Evolutionary conservation across 1,140 invertebrate species (phyloP).

Genomic region (Drosophila baimaii): DNA sequence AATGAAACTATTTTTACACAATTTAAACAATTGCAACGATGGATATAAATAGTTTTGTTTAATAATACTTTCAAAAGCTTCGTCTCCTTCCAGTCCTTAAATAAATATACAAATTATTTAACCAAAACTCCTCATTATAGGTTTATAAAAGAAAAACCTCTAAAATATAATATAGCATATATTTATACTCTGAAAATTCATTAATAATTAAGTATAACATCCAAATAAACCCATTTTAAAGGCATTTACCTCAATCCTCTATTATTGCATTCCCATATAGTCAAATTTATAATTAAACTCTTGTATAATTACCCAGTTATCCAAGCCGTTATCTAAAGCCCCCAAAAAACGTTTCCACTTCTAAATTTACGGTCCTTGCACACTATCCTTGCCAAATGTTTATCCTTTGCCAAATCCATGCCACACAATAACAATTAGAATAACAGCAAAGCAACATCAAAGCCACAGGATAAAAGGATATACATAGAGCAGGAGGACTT

Average conservation of each 20-base stretch:
- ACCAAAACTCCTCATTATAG: too few species aligned
- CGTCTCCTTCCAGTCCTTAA: too few species aligned
- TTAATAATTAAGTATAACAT: too few species aligned
- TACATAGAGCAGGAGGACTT: background rate
- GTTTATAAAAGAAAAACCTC: too few species aligned
- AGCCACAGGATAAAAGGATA: conserved; percentile 40
- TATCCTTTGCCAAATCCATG: conserved; percentile 29
- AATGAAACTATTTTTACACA: background rate
- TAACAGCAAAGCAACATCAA: conserved; percentile 44
- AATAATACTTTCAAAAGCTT: too few species aligned
- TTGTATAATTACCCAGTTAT: background rate
- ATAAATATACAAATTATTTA: too few species aligned
- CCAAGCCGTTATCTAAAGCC: conserved; percentile 11
- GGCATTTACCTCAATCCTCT: too few species aligned
- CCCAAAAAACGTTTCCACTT: background rate
- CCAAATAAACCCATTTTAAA: too few species aligned
- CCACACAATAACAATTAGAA: conserved; percentile 56
- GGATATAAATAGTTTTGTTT: too few species aligned
- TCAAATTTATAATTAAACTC: background rate
- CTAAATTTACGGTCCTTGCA: conserved; percentile 7
- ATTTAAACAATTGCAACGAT: too few species aligned
- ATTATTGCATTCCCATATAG: background rate
- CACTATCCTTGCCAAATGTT: conserved; percentile 29
- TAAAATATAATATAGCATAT: too few species aligned
- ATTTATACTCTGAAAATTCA: too few species aligned